Base-by-base conservation (phyloP, 1,140 invertebrate genomes). In the Sesamia nonagrioides region DNA sequence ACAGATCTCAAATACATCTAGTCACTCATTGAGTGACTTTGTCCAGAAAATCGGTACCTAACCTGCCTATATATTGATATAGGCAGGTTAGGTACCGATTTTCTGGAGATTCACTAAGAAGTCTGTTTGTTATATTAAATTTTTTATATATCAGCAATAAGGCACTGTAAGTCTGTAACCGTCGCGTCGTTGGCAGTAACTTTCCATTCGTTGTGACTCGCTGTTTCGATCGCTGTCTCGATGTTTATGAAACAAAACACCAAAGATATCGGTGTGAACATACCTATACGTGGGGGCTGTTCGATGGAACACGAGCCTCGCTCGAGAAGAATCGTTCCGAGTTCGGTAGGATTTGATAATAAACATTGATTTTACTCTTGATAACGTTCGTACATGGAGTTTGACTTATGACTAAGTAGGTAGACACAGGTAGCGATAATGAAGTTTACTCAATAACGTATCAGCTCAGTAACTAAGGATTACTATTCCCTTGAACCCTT, bases 241-340 rank as follows among this genome's bases (percentile, higher is more conserved):
- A 85, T 91, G 90, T 91, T 92, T 91, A 92, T 89, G 85, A 90
- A 92, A 92, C 83, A 86, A 58, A 83, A 89, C 66, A 72, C 84
- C 79, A 74, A 82, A 76, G 54, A 68, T 45, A 77, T 52, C 52
- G 77, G 17, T 18, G 35, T 80, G 61, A 75, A 75, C 52, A 72
- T 74, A 73, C 40, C 2, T 68, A 58, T 60, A 50, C 50, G 21
- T 18, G 81, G 82, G 33, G 69, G 27, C 27, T 27, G 3, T 27
- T 27, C 27, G 27, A 3, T 27, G 27, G 1, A 1, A 27, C 27
- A 27, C 27, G 27, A 27, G 27, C 27, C 1, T 1, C 27, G 3
- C 76, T 37, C 81, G 54, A 86, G 82, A 84, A 86, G 78, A 81
- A 80, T 84, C 82, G 82, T 17, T 21, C 48, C 6, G 37, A 40